A percentile compares a stretch with the other conserved stretches of the same genome.
These are phyloP conservation scores for Tineola bisselliella DNA, from an alignment of 2,888 invertebrate genomes.

Conservation along the genomic window DNA sequence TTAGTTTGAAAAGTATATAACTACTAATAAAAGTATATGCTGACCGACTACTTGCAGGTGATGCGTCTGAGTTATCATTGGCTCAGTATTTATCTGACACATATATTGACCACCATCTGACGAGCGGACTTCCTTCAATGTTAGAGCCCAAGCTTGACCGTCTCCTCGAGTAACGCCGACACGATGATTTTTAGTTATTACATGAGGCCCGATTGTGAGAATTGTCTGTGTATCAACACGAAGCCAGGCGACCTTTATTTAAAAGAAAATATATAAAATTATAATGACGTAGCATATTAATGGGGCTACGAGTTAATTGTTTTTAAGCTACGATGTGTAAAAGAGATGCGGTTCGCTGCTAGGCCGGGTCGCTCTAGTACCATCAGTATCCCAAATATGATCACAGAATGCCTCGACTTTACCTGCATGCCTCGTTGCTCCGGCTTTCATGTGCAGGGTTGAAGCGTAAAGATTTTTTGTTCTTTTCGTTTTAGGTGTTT, in stretches of 20 bases:
- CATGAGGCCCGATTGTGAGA: conserved; percentile 84
- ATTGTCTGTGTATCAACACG: conserved; percentile 90
- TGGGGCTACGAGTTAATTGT: too few relatives aligned
- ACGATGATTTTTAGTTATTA: conserved; percentile 88
- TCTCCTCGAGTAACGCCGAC: conserved; percentile 80
- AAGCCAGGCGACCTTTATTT: conserved; percentile 82
- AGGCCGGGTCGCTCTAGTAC: too few relatives aligned
- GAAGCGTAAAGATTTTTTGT: too few relatives aligned
- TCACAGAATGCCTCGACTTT: too few relatives aligned
- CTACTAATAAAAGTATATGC: conserved; percentile 15
- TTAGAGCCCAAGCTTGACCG: conserved; percentile 78
- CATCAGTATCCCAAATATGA: too few relatives aligned
- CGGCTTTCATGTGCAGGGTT: too few relatives aligned
- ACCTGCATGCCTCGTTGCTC: too few relatives aligned
- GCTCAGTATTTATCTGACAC: conserved; percentile 74
- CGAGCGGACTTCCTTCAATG: conserved; percentile 78
- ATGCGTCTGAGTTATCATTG: conserved; percentile 69
- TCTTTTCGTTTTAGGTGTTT: too few relatives aligned
- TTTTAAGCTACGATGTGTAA: too few relatives aligned
- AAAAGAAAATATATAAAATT: neutral
- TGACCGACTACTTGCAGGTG: conserved; percentile 43
- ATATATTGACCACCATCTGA: conserved; percentile 84
- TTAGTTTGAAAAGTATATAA: neutral
- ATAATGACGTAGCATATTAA: too few relatives aligned
- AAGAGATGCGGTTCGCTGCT: too few relatives aligned